Base-by-base conservation (phyloP, 2,888 invertebrate genomes). In the Alentia gelatinosa region DNA sequence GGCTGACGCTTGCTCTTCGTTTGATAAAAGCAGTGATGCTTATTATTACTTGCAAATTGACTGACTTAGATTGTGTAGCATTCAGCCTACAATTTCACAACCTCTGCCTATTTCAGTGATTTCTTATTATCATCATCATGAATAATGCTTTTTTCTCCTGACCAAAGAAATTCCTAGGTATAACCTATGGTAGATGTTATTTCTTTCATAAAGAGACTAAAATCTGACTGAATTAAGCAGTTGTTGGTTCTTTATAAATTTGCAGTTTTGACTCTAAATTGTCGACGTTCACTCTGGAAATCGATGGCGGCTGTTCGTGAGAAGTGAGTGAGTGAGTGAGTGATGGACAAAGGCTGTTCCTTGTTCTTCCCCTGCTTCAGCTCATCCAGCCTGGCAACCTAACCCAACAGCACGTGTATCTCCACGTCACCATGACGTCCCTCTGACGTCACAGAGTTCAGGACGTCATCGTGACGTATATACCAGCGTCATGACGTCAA, bases 301-400 rank as follows among this genome's bases (percentile, higher is more conserved):
- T 19, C 56, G 56, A 19, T 9, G 56, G 56, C 56, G 56, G 19
- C 56, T 19, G 19, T 4, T 56, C 23, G 56, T n/a, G 56, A 56
- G 56, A 74, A 74, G 74, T 33, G 33, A 74, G 68, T 68, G 68
- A 68, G 68, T 68, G 68, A 68, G 74, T 74, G 33, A 47, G 19
- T 47, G 47, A 74, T 26, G n/a, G 68, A 68, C 15, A 19, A n/a
- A 68, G 33, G 26, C 74, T 30, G 74, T 33, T 15, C 12, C 74
- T 47, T 9, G 30, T 74, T 39, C 79, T 79, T 37, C 19, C 35
- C 79, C 35, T 39, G 79, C 79, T 79, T 79, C 39, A 68, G 74
- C 74, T 79, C 79, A 12, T 79, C 47, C 47, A n/a, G 86, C 86
- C 86, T 86, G 86, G 47, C 86, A 47, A 42, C 86, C 86, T 86